Base-by-base conservation (phyloP, 2,888 invertebrate genomes). In the Cheilosia vernalis region DNA sequence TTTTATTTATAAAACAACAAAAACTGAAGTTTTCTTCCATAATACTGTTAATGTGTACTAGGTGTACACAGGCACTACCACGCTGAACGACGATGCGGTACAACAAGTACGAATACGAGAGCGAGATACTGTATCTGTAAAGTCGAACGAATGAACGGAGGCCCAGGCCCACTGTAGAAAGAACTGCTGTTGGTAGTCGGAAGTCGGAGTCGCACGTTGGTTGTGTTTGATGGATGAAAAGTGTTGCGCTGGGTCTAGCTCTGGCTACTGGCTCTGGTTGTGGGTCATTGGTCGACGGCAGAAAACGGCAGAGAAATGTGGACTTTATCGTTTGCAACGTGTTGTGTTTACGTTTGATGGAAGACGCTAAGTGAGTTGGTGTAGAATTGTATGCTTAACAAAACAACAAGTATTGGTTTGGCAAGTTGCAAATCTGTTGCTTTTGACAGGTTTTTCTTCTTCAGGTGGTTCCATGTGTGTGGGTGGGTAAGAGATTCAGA, bases 341-440 rank as follows among this genome's bases (percentile, higher is more conserved):
- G 84, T 84, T 84, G 84, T 84, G 84, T 84, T 84, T 84, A 84
- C 80, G 80, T 84, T 84, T 60, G 74, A 80, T 40, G 63, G 9
- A 0, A 4, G 13, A 61, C 42, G 30, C 30, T 51, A 17, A 17
- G 42, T 66, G 4, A 44, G 30, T 24, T 24, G 24, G 24, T 21
- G 13, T 2, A 37, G 37, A 37, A 37, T 13, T 13, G 2, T 9
- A 30, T 9, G 79, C 69, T 55, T 21, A 9, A 63, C 47, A 53
- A 42, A 17, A 80, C 63, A 63, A 79, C 74, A 84, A 80, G 60
- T 76, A 47, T 76, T 76, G 27, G 27, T 21, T 4, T 37, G 24
- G 37, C 17, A 27, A 37, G 42, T 67, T 53, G 27, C 37, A 66
- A 4, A 33, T 15, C 30, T n/a, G 9, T 55, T 40, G 15, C 30